Percentiles rank a stretch among this genome's conserved stretches.
Conservation (phyloP, 2,113 vertebrate species). For the Podiceps cristatus region DNA sequence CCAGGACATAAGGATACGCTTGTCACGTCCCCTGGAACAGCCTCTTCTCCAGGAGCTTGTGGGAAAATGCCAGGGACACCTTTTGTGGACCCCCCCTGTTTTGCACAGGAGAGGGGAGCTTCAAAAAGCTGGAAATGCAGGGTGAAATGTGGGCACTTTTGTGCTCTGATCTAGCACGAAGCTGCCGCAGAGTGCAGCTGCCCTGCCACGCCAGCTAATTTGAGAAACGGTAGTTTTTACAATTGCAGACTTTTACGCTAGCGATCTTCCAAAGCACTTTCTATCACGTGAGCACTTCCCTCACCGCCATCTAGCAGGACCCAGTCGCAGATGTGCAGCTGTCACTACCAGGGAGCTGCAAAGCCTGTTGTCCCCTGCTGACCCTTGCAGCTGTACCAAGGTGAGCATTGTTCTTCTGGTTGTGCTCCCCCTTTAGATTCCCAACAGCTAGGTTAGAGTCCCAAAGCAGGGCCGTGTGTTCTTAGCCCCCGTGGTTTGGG, state of each 20-base stretch:
- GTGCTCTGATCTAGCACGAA: accelerated
- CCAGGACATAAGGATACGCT: not conserved
- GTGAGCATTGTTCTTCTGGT: not conserved
- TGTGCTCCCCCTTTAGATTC: not conserved
- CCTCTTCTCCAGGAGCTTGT: not conserved
- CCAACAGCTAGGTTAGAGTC: not conserved
- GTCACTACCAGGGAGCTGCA: not conserved
- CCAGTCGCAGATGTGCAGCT: not conserved
- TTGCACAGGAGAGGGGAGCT: not conserved
- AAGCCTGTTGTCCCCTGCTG: not conserved
- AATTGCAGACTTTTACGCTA: not conserved
- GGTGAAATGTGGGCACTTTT: not conserved
- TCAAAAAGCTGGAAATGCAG: not conserved
- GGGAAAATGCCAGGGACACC: not conserved
- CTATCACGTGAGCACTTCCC: not conserved
- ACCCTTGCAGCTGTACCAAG: not conserved
- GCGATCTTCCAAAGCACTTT: not conserved
- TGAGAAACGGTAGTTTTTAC: not conserved
- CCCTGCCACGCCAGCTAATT: not conserved
- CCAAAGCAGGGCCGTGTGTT: accelerated
- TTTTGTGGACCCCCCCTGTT: not conserved
- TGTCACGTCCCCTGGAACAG: not conserved
- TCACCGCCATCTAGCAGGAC: not conserved
- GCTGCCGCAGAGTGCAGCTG: not conserved
- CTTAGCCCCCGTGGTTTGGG: not conserved